Conservation (phyloP, 2,888 invertebrate species). For the Sussaba pulchella region DNA sequence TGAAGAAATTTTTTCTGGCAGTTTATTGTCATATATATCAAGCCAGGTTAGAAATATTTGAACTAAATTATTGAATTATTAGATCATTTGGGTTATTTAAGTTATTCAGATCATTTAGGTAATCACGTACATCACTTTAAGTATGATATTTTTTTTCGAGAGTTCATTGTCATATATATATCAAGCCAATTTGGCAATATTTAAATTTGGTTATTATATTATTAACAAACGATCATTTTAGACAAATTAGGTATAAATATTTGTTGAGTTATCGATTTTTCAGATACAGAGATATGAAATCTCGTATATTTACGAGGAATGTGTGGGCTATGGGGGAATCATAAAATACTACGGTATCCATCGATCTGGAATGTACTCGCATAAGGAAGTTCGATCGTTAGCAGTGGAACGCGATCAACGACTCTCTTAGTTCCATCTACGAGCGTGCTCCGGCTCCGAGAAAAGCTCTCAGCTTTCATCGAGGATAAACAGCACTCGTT, state of each 20-base stretch:
- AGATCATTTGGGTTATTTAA: too few relatives aligned
- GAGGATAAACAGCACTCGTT: constrained; percentile 46
- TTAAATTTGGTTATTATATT: too few relatives aligned
- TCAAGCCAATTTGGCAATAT: too few relatives aligned
- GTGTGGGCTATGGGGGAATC: not conserved
- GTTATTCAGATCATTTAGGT: too few relatives aligned
- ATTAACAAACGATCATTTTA: too few relatives aligned
- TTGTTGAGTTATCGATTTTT: not conserved
- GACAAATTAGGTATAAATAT: not conserved
- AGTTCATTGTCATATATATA: too few relatives aligned
- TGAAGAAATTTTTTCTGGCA: too few relatives aligned
- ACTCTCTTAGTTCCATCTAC: constrained; percentile 19
- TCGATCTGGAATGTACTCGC: constrained; percentile 32
- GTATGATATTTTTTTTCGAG: too few relatives aligned
- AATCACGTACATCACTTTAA: too few relatives aligned
- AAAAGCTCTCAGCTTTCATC: constrained; percentile 51
- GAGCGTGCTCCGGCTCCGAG: constrained; percentile 6
- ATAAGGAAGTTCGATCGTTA: constrained; percentile 51
- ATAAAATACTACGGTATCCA: constrained; percentile 16
- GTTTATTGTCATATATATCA: too few relatives aligned
- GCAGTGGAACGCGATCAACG: constrained; percentile 41
- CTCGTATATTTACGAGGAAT: not conserved
- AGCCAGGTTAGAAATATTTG: too few relatives aligned
- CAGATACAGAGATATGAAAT: not conserved
- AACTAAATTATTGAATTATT: too few relatives aligned